These are phyloP conservation scores for Oeneis ivallda DNA, from an alignment of 2,888 invertebrate species.

Conservation along the genomic window DNA sequence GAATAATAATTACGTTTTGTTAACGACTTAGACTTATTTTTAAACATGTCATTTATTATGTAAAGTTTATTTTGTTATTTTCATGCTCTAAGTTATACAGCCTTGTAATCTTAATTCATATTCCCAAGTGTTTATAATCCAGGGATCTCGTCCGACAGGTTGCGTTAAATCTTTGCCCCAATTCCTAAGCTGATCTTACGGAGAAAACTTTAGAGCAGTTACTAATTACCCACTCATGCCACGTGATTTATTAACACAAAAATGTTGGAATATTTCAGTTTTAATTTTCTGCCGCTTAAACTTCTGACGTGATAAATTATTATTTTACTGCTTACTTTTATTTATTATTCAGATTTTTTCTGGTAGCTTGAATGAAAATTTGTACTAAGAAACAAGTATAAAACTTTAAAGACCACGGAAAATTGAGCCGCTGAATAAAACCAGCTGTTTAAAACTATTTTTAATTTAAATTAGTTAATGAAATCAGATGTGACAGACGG, in stretches of 20 bases:
- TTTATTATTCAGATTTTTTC: background rate
- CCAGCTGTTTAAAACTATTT: too few species aligned
- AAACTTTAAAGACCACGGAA: too few species aligned
- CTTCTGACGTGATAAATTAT: background rate
- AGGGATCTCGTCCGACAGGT: conserved; percentile 15
- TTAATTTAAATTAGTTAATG: too few species aligned
- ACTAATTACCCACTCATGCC: conserved; percentile 15
- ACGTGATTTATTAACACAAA: conserved; percentile 17
- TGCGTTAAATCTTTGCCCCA: conserved; percentile 32
- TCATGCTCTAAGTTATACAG: conserved; percentile 8
- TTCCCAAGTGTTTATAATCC: conserved; percentile 29
- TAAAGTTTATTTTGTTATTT: conserved; percentile 1
- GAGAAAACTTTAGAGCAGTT: background rate
- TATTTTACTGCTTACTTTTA: background rate
- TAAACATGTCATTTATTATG: background rate
- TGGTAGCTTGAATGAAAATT: background rate
- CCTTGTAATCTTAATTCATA: conserved; percentile 22
- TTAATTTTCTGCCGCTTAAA: background rate
- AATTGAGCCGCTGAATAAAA: too few species aligned
- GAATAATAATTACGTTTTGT: too few species aligned
- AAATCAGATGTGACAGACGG: too few species aligned
- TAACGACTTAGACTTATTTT: too few species aligned
- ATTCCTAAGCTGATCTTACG: conserved; percentile 21
- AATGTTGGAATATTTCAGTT: conserved; percentile 1
- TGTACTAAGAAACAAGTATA: background rate